These are phyloP conservation scores for Emydoidea blandingii DNA, from an alignment of 2,797 vertebrate genomes.

Conservation along the genomic window DNA sequence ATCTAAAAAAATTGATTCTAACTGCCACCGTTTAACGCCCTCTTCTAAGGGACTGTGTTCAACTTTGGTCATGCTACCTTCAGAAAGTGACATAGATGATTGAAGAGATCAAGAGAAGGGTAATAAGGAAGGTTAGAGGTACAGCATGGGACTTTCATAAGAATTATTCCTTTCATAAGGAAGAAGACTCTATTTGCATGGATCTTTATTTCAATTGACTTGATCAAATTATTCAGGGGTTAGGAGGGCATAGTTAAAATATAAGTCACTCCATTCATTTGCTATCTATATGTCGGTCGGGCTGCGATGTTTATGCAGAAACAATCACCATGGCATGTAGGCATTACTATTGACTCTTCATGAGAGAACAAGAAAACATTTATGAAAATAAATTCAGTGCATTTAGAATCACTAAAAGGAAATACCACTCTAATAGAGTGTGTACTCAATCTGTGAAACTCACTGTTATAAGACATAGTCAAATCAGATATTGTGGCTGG, in stretches of 20 bases:
- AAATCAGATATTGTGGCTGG: background rate
- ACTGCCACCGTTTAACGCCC: background rate
- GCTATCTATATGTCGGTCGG: background rate
- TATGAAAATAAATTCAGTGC: background rate
- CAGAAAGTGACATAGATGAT: background rate
- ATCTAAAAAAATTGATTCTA: background rate
- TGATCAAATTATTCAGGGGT: background rate
- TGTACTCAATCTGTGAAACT: background rate
- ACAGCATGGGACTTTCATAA: fast-evolving
- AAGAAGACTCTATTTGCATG: background rate
- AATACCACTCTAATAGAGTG: background rate
- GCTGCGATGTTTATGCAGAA: background rate
- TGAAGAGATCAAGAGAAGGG: background rate
- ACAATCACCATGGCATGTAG: background rate
- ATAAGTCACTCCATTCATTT: background rate
- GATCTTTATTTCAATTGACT: background rate
- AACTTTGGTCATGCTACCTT: background rate
- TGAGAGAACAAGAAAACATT: background rate
- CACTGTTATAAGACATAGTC: background rate
- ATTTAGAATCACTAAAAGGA: background rate
- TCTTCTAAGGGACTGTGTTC: background rate
- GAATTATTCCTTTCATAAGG: background rate
- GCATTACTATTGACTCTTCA: background rate
- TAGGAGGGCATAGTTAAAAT: background rate
- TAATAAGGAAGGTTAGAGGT: background rate